These are phyloP conservation scores for Moxostoma hubbsi DNA, from an alignment of 2,797 vertebrate genomes.

Conservation along the genomic window DNA sequence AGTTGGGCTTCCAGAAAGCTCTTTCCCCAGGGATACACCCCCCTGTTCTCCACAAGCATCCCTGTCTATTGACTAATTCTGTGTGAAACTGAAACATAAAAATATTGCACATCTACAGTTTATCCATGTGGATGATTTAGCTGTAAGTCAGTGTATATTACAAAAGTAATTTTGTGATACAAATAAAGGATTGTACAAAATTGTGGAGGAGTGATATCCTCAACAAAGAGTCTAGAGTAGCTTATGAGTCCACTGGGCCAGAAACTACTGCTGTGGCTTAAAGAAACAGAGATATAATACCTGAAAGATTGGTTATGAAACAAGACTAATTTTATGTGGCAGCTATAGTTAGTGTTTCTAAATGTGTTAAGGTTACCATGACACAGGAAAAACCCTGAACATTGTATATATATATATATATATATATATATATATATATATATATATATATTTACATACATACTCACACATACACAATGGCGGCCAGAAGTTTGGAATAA, in stretches of 20 bases:
- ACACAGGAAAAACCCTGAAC: neutral
- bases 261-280: slow-evolving; percentile 14
- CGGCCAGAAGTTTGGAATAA: no score
- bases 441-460: no score
- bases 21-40: slow-evolving; percentile 67
- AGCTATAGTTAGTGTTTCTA: no score
- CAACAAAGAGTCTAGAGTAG: neutral
- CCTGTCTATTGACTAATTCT: slow-evolving; percentile 21
- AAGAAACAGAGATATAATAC: slow-evolving; percentile 28
- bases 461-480: no score
- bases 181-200: slow-evolving; percentile 7
- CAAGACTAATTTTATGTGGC: neutral
- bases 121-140: slow-evolving; percentile 12
- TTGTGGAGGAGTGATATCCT: slow-evolving; percentile 2
- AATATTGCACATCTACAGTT: slow-evolving; percentile 40
- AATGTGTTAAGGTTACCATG: neutral
- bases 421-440: no score
- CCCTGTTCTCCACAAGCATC: slow-evolving; percentile 49
- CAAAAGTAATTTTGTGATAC: slow-evolving; percentile 16
- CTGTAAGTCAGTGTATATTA: slow-evolving; percentile 36
- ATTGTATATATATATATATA: no score
- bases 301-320: neutral
- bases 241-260: slow-evolving; percentile 22
- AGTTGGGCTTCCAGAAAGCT: slow-evolving; percentile 68
- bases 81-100: slow-evolving; percentile 41